phyloP scores from a whole-genome alignment of 2,113 vertebrate genomes.

The Rafetus swinhoei region DNA sequence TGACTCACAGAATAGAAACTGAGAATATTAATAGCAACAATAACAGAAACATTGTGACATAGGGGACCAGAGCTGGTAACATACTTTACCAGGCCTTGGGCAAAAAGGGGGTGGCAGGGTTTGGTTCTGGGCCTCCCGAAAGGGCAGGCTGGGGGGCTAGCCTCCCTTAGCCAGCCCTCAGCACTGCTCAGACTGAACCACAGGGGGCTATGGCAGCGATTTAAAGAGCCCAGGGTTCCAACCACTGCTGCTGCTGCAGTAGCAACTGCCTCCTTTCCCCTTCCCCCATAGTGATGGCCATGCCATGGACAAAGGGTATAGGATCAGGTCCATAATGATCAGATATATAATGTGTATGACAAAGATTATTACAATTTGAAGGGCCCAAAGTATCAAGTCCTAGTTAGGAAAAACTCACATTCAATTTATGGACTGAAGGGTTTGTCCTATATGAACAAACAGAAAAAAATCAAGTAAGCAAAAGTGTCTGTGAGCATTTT shows the following conservation, averaged over 20 bases:
- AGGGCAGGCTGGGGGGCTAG: too few relatives aligned
- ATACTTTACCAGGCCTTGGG: too few relatives aligned
- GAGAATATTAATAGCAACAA: neutral
- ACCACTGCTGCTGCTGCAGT: too few relatives aligned
- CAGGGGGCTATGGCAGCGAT: too few relatives aligned
- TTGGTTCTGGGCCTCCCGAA: too few relatives aligned
- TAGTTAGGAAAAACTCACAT: neutral
- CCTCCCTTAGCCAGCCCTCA: too few relatives aligned
- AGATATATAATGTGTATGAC: neutral
- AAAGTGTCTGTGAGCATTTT: conserved; percentile 74
- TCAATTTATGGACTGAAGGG: neutral
- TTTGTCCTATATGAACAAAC: conserved; percentile 41
- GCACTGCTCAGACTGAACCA: too few relatives aligned
- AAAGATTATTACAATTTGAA: neutral
- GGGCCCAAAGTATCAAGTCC: neutral
- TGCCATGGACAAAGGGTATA: neutral
- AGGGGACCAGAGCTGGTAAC: too few relatives aligned
- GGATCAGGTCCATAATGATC: neutral
- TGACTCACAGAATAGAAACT: neutral
- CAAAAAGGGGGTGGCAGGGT: too few relatives aligned
- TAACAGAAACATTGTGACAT: neutral
- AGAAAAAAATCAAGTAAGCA: conserved; percentile 58
- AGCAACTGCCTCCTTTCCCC: too few relatives aligned
- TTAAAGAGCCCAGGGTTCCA: too few relatives aligned
- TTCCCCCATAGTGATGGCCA: neutral